Base-by-base conservation (phyloP, 2,113 vertebrate species). In the Corynorhinus townsendii region DNA sequence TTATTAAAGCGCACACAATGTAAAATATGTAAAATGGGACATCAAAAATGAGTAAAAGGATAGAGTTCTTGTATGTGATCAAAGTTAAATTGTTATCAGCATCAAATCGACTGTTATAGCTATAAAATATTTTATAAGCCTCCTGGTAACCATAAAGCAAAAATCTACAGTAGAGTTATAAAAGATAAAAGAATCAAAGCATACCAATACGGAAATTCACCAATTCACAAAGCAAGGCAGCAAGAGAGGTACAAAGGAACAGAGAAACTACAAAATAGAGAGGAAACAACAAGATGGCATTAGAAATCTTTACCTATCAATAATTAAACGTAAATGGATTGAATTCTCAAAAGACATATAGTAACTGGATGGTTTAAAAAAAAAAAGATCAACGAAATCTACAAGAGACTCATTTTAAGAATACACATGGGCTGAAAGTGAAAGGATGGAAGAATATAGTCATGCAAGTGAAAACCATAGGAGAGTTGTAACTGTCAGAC, bases 331-430 rank as follows among this genome's bases (percentile, higher is more conserved):
- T 69, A 30, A 89, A 68, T 76, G 35, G 17, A 56, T 24, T 89
- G 59, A 93, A 94, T 84, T 93, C 76, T 76, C 59, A 69, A 86
- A 69, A 88, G 52, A 83, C 62, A 45, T 22, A 73, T 7, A 89
- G 68, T 81, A 35, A 43, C 40, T 56, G n/a, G 38, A 35, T 82
- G 30, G 68, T 35, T 54, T 54, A 43, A 3, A 72, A 71, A 71
- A n/a, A 81, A 40, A 73, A 19, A 56, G 54, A n/a, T 45, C 54
- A 72, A 49, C 20, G 49, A 30, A 19, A 35, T 82, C 56, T 54
- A 45, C 11, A 88, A 22, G 68, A 88, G 45, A 54, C 8, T 82
- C 49, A 17, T 62, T 82, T 45, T 83, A 93, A 83, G 56, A 59
- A 83, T 30, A 43, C 22, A 73, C 28, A 75, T 5, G 54, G 24